A percentile compares a stretch with the other conserved stretches of the same genome.
Evolutionary conservation across 2,888 invertebrate genomes (phyloP).

Genomic region (Nycteola revayana): DNA sequence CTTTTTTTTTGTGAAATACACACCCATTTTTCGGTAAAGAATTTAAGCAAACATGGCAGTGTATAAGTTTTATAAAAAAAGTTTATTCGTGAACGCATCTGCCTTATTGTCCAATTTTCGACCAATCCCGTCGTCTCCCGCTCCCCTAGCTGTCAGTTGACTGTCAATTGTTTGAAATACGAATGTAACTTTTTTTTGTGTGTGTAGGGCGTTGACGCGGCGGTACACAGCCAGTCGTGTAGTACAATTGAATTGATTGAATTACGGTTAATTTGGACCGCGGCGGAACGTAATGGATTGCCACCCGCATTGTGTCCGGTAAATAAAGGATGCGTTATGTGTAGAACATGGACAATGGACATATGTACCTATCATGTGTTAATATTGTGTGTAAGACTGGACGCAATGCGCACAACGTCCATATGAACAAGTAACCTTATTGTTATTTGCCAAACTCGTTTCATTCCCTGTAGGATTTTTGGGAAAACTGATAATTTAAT

Average conservation of each 20-base stretch:
- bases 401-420: too few species aligned
- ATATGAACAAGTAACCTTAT: too few species aligned
- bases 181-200: conserved; percentile 67
- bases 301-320: conserved; percentile 69
- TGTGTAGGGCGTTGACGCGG: conserved; percentile 71
- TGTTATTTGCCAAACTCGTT: too few species aligned
- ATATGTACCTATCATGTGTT: too few species aligned
- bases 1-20: conserved; percentile 40
- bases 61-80: conserved; percentile 39
- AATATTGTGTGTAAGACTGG: too few species aligned
- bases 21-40: conserved; percentile 60
- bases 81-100: conserved; percentile 65
- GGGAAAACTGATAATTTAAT: too few species aligned
- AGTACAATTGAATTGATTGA: conserved; percentile 78
- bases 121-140: conserved; percentile 68
- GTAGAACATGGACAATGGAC: too few species aligned
- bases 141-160: conserved; percentile 78
- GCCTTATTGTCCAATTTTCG: conserved; percentile 75
- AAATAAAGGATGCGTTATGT: conserved; percentile 53
- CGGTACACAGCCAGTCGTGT: conserved; percentile 68
- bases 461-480: too few species aligned
- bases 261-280: conserved; percentile 70
- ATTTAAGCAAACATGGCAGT: conserved; percentile 75
- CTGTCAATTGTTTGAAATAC: conserved; percentile 68
- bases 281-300: conserved; percentile 64